Evolutionary conservation across 2,888 invertebrate genomes (phyloP), one percentile per base, ranked within the genome.

Genomic region (Campoplex nolae): DNA sequence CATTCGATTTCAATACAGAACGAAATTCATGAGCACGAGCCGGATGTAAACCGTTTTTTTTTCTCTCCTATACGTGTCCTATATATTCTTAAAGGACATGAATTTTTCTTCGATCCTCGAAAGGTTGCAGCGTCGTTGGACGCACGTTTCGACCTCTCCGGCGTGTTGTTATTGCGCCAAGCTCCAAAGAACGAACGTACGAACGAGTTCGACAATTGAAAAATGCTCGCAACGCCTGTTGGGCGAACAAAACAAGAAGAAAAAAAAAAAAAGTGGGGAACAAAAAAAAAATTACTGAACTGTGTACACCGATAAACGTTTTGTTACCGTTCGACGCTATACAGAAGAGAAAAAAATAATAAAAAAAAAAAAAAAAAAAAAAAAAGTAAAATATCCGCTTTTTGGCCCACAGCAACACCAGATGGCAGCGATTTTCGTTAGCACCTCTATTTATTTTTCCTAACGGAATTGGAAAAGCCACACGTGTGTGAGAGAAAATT

Each of bases 221-320:
- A 84, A 86, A 86, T 86, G 80, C 74, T 81, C 45, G 86, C 73
- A 73, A 86, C 86, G 86, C 81, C 77, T 84, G 86, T 81, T 86
- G 77, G 67, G n/a, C 8, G 67, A 83, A 77, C 56, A 42, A 70
- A 77, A 23, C 23, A 23, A 38, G 38, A 38, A 38, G 3, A 67
- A 77, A 76, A 13, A 42, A 28, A 42, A 23, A 79, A 84, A 84
- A 86, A n/a, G n/a, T 32, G n/a, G 75, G 6, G 48, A 76, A 65
- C 32, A 7, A 76, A 54, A 79, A 79, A 23, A 79, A 84, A 84
- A 86, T 68, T 42, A 58, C 67, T 3, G 2, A 54, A 58, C 32
- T 54, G 42, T 45, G 70, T 80, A 68, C 68, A 32, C 68, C 75
- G 42, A 58, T 82, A 82, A 68, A 45, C 75, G 56, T 76, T 82